Evolutionary conservation across 2,113 vertebrate genomes (phyloP).

Genomic region (Otis tarda): DNA sequence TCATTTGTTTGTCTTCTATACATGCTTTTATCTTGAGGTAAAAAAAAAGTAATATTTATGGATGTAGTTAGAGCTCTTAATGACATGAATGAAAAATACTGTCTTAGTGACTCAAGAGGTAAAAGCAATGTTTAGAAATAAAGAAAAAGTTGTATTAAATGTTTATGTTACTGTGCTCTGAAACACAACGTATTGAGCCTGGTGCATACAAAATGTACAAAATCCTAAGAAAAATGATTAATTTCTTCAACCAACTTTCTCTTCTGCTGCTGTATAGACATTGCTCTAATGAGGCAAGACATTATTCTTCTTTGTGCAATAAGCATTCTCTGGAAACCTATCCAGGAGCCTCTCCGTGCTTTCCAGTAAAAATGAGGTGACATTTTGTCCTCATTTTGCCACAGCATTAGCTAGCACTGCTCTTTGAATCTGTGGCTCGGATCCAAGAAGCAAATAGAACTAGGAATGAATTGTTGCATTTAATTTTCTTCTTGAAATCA

Average conservation of each 20-base stretch:
- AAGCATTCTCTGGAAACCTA: background rate
- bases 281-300: background rate
- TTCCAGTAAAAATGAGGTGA: background rate
- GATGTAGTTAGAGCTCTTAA: background rate
- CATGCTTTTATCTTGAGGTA: background rate
- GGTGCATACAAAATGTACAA: background rate
- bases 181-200: background rate
- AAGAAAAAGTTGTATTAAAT: background rate
- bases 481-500: constrained; percentile 46
- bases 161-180: background rate
- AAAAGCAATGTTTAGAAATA: background rate
- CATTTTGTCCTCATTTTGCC: background rate
- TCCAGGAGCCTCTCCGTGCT: background rate
- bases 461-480: constrained; percentile 15
- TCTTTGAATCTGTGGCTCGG: background rate
- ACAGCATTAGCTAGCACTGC: background rate
- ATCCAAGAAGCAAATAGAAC: background rate
- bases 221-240: background rate
- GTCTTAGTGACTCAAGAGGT: background rate
- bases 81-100: background rate
- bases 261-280: background rate
- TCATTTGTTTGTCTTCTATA: background rate
- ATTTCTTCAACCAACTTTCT: background rate
- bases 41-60: background rate
- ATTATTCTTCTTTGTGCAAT: background rate